Conservation (phyloP, 2,888 invertebrate genomes). For the Drosophila acutilabella region DNA sequence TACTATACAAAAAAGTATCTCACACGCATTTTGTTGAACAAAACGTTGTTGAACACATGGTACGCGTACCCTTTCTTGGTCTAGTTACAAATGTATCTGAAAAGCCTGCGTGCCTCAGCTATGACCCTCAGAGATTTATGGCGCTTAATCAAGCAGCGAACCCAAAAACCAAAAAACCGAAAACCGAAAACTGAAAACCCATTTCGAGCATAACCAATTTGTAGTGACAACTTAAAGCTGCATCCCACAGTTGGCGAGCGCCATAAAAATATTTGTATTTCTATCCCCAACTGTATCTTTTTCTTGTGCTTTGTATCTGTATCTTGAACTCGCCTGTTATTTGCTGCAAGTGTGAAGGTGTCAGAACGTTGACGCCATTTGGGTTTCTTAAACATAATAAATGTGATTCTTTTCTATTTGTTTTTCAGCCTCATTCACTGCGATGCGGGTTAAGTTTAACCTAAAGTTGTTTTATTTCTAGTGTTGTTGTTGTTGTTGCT, state of each 20-base stretch:
- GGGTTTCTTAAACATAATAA: constrained; percentile 79
- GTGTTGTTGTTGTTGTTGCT: constrained; percentile 17
- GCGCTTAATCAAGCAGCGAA: constrained; percentile 67
- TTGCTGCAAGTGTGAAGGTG: constrained; percentile 46
- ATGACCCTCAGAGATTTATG: constrained; percentile 71
- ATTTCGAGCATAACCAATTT: constrained; percentile 65
- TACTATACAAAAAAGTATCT: constrained; percentile 19
- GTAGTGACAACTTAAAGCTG: constrained; percentile 79
- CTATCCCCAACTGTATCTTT: constrained; percentile 29
- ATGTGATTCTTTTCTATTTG: constrained; percentile 65
- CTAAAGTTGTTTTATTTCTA: neutral
- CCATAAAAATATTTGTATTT: constrained; percentile 63
- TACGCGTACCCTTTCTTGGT: constrained; percentile 48
- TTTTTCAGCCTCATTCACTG: constrained; percentile 31
- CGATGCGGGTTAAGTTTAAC: constrained; percentile 50
- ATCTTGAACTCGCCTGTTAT: constrained; percentile 41
- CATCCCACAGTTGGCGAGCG: constrained; percentile 49
- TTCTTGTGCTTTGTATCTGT: constrained; percentile 20
- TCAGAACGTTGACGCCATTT: constrained; percentile 71
- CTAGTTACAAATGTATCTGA: constrained; percentile 63
- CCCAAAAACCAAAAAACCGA: constrained; percentile 29
- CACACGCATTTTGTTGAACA: constrained; percentile 55
- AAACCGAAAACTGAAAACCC: constrained; percentile 24
- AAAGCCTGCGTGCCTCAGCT: constrained; percentile 23
- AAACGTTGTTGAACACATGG: constrained; percentile 60